Evolutionary conservation across 2,797 vertebrate genomes (phyloP).

Genomic region (Todus mexicanus): DNA sequence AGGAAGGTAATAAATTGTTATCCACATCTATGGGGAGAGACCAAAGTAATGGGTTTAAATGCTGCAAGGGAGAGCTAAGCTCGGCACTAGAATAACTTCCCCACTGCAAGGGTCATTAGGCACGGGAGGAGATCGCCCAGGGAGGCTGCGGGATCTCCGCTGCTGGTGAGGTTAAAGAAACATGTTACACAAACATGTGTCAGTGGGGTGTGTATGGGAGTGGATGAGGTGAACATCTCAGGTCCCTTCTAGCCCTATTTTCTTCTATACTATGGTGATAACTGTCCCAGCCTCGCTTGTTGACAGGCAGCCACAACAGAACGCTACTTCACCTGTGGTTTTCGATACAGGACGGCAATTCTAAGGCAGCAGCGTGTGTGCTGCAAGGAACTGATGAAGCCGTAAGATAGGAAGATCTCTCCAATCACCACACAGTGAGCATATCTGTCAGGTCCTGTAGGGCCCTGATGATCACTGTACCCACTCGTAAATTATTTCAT

Average conservation of each 20-base stretch:
- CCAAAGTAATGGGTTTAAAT: neutral
- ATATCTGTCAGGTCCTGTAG: neutral
- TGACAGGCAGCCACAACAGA: neutral
- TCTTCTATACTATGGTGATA: neutral
- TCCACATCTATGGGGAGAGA: neutral
- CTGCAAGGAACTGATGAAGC: neutral
- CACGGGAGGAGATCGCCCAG: neutral
- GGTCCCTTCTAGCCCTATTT: neutral
- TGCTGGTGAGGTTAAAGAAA: neutral
- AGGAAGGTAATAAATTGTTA: slow-evolving; percentile 15
- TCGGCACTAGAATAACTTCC: slow-evolving; percentile 1
- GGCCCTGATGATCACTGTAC: neutral
- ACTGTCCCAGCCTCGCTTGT: neutral
- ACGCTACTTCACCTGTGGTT: neutral
- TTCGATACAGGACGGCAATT: neutral
- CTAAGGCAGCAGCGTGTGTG: neutral
- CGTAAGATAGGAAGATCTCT: neutral
- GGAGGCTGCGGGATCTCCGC: neutral
- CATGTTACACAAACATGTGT: neutral
- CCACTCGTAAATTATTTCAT: neutral
- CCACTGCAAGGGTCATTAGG: neutral
- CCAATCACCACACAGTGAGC: neutral
- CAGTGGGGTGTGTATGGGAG: neutral
- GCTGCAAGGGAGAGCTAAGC: neutral
- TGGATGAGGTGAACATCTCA: neutral